Percentiles rank a stretch among this genome's conserved stretches.
Evolutionary conservation across 2,113 vertebrate genomes (phyloP).

Genomic region (Mus pahari): DNA sequence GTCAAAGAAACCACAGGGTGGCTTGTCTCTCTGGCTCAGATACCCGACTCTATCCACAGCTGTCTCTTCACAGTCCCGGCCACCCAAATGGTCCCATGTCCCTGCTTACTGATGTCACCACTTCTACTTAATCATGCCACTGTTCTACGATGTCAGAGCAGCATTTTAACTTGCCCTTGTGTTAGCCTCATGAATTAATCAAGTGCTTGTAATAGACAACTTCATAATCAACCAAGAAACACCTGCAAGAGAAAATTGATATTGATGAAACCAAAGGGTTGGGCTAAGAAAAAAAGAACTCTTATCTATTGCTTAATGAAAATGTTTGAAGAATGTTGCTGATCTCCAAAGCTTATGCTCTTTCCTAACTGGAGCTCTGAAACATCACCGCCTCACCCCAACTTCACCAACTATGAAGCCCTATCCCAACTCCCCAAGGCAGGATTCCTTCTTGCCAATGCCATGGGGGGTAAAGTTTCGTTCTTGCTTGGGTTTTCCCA

Average conservation of each 20-base stretch:
- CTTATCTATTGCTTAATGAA: background rate
- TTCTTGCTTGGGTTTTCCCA: background rate
- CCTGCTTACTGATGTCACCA: background rate
- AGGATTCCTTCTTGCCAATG: background rate
- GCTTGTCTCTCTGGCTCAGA: fast-evolving
- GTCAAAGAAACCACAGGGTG: background rate
- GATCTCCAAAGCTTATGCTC: background rate
- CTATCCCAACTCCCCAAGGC: background rate
- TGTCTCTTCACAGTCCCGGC: background rate
- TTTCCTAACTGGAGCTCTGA: background rate
- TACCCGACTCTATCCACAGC: background rate
- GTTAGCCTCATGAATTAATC: background rate
- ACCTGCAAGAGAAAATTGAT: background rate
- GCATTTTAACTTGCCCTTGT: background rate
- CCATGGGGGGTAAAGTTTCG: background rate
- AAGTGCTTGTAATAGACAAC: background rate
- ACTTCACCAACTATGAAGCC: background rate
- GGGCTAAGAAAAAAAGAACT: background rate
- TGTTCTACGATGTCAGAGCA: background rate
- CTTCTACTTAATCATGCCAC: background rate
- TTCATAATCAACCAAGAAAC: background rate
- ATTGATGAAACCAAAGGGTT: background rate
- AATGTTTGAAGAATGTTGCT: background rate
- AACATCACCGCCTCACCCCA: background rate
- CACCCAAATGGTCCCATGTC: too few species aligned